These are phyloP conservation scores for Parauchenoglanis ngamensis DNA, from an alignment of 2,797 vertebrate genomes.

Conservation along the genomic window DNA sequence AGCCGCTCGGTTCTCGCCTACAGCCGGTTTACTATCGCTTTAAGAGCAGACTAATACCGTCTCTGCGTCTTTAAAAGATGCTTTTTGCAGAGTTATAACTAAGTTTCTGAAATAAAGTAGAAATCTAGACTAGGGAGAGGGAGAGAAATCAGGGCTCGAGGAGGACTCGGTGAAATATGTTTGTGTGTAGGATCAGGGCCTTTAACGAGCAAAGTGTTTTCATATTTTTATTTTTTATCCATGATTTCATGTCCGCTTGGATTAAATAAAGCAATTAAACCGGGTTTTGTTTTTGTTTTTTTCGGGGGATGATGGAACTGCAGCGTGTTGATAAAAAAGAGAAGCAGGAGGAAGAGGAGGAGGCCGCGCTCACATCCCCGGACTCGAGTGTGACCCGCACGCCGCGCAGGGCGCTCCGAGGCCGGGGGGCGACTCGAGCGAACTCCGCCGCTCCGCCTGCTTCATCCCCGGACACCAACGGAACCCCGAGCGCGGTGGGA, in stretches of 20 bases:
- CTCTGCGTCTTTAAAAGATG: slow-evolving; percentile 78
- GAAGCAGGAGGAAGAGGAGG: slow-evolving; percentile 62
- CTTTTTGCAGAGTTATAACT: slow-evolving; percentile 72
- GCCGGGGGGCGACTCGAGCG: slow-evolving; percentile 68
- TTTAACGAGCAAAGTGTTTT: slow-evolving; percentile 66
- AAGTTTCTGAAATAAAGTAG: slow-evolving; percentile 67
- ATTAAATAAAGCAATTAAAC: slow-evolving; percentile 58
- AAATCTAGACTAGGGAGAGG: slow-evolving; percentile 59
- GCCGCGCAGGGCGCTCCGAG: slow-evolving; percentile 71
- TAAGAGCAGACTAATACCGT: slow-evolving; percentile 75
- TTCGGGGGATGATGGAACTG: slow-evolving; percentile 71
- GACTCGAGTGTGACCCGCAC: slow-evolving; percentile 62
- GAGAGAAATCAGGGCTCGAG: slow-evolving; percentile 21
- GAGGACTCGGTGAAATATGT: slow-evolving; percentile 69
- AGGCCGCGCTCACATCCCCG: slow-evolving; percentile 76
- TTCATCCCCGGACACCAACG: slow-evolving; percentile 66
- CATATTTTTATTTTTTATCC: slow-evolving; percentile 23
- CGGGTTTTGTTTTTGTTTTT: slow-evolving; percentile 7
- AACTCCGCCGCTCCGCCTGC: slow-evolving; percentile 65
- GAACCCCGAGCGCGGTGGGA: slow-evolving; percentile 59
- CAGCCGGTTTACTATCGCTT: slow-evolving; percentile 81
- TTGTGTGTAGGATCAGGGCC: slow-evolving; percentile 70
- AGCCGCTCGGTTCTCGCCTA: slow-evolving; percentile 62
- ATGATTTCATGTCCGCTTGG: slow-evolving; percentile 59
- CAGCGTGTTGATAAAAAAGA: slow-evolving; percentile 68